phyloP scores from a whole-genome alignment of 1,140 invertebrate species.

The Diachasmimorpha longicaudata region DNA sequence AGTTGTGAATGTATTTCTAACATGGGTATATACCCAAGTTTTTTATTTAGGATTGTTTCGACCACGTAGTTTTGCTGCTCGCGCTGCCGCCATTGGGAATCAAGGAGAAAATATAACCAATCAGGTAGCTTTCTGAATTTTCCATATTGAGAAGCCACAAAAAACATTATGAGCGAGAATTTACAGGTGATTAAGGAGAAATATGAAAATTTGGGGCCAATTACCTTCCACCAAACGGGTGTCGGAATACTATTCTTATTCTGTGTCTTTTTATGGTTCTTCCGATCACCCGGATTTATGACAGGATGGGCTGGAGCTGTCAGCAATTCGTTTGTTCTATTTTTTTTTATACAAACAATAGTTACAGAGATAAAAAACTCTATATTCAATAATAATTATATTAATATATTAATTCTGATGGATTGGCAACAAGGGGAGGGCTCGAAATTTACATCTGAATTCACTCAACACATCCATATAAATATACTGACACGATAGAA shows the following conservation, averaged over 20 bases:
- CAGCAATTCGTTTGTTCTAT: slow-evolving; percentile 35
- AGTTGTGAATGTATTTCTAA: slow-evolving; percentile 73
- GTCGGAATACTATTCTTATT: slow-evolving; percentile 78
- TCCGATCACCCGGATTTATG: slow-evolving; percentile 81
- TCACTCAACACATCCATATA: too few species aligned
- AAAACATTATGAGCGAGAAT: not conserved
- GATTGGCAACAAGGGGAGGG: too few species aligned
- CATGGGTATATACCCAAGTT: slow-evolving; percentile 74
- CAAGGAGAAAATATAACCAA: slow-evolving; percentile 68
- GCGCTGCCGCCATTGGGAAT: slow-evolving; percentile 64
- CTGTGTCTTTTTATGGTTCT: slow-evolving; percentile 84
- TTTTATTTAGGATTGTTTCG: slow-evolving; percentile 78
- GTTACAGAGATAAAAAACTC: too few species aligned
- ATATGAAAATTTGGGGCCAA: slow-evolving; percentile 77
- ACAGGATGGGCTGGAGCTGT: slow-evolving; percentile 74
- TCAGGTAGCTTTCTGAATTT: slow-evolving; percentile 54
- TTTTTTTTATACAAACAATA: too few species aligned
- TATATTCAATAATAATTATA: too few species aligned
- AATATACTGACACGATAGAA: too few species aligned
- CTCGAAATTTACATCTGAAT: too few species aligned
- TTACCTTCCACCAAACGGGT: slow-evolving; percentile 78
- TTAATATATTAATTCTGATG: too few species aligned
- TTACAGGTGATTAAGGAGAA: slow-evolving; percentile 67
- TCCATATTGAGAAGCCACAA: not conserved
- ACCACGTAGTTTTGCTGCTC: slow-evolving; percentile 68